Conservation (phyloP, 2,888 invertebrate species). For the Noctua comes region DNA sequence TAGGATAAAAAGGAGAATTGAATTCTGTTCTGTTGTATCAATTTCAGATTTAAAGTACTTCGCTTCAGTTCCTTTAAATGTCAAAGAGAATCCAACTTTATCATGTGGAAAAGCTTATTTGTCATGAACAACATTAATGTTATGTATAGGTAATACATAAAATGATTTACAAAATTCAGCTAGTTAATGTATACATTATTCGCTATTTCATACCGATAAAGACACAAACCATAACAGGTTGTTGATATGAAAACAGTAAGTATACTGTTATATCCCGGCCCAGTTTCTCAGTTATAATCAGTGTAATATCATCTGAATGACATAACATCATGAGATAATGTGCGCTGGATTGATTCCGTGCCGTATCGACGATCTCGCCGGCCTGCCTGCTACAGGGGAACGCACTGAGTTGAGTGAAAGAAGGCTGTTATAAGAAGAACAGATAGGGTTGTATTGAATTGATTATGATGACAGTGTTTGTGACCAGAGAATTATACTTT, state of each 20-base stretch:
- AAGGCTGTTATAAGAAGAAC: not conserved
- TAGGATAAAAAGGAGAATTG: conserved; percentile 10
- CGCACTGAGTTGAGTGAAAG: not conserved
- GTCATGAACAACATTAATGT: not conserved
- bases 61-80: not conserved
- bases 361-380: conserved; percentile 52
- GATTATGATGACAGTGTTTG: not conserved
- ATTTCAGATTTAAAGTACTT: not conserved
- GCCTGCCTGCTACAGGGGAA: not conserved
- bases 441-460: not conserved
- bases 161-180: not conserved
- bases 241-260: conserved; percentile 9
- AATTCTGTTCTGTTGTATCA: not conserved
- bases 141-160: not conserved
- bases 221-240: not conserved
- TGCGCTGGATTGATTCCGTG: conserved; percentile 50
- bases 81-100: not conserved
- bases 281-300: conserved; percentile 48
- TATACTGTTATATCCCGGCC: conserved; percentile 7
- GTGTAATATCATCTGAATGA: conserved; percentile 51
- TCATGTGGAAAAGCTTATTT: too few relatives aligned
- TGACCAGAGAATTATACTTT: too few relatives aligned
- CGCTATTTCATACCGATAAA: not conserved
- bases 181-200: not conserved
- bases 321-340: conserved; percentile 44